A percentile compares a stretch with the other conserved stretches of the same genome.
phyloP scores from a whole-genome alignment of 2,113 vertebrate species.

The Micronycteris hirsuta region DNA sequence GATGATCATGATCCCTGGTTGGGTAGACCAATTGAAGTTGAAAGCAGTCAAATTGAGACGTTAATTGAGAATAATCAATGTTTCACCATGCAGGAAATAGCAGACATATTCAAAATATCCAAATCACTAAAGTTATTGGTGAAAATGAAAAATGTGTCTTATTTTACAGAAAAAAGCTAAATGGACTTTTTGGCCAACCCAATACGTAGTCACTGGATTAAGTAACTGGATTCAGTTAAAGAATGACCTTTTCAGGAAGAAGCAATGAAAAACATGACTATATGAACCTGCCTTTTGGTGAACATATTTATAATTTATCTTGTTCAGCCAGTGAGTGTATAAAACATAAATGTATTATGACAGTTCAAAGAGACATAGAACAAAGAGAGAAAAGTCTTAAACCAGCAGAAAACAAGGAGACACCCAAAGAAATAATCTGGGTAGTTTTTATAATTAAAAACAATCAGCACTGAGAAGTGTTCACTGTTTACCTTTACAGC shows the following conservation, averaged over 20 bases:
- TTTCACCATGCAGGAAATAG: too few species aligned
- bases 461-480: not conserved
- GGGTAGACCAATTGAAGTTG: too few species aligned
- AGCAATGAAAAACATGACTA: not conserved
- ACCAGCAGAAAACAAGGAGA: not conserved
- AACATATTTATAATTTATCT: not conserved
- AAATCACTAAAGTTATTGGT: too few species aligned
- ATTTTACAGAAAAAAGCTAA: too few species aligned
- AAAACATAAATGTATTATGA: not conserved
- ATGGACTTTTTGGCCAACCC: too few species aligned
- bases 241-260: not conserved
- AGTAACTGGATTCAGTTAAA: not conserved
- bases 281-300: not conserved
- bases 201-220: not conserved
- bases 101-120: too few species aligned
- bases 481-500: not conserved
- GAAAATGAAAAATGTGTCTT: too few species aligned
- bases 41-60: too few species aligned
- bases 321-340: not conserved
- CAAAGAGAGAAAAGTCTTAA: not conserved
- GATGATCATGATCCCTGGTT: too few species aligned
- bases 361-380: not conserved
- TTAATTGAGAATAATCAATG: too few species aligned
- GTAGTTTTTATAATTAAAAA: not conserved
- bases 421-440: not conserved